Percentiles rank a stretch among this genome's conserved stretches.
phyloP scores from a whole-genome alignment of 2,113 vertebrate species.

The Podiceps cristatus region DNA sequence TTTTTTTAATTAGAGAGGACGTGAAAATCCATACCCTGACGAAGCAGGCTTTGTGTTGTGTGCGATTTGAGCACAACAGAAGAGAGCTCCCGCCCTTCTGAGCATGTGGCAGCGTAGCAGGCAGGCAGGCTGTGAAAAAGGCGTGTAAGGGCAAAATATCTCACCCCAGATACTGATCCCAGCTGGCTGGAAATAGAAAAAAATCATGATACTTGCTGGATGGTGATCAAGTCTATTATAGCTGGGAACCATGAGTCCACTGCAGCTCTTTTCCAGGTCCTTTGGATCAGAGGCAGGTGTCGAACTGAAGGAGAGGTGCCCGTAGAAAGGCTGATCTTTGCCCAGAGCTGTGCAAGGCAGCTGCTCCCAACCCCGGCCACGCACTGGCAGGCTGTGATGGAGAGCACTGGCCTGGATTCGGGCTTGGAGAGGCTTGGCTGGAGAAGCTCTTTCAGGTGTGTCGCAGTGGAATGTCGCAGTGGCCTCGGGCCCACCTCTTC shows the following conservation, averaged over 20 bases:
- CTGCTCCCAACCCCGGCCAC: not conserved
- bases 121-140: not conserved
- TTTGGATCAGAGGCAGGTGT: not conserved
- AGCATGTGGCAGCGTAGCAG: not conserved
- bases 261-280: not conserved
- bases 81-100: not conserved
- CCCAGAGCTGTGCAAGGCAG: fast-evolving
- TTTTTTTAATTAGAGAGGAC: not conserved
- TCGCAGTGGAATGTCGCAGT: fast-evolving
- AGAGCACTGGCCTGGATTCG: fast-evolving
- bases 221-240: not conserved
- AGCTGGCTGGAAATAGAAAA: not conserved
- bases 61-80: not conserved
- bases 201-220: not conserved
- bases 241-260: fast-evolving
- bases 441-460: not conserved
- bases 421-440: not conserved
- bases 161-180: fast-evolving
- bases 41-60: not conserved
- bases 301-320: not conserved
- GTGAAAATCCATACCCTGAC: not conserved
- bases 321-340: not conserved
- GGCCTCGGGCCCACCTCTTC: not conserved
- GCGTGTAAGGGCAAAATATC: not conserved
- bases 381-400: fast-evolving